Base-by-base conservation (phyloP, 2,797 vertebrate species). In the Synanceia verrucosa region DNA sequence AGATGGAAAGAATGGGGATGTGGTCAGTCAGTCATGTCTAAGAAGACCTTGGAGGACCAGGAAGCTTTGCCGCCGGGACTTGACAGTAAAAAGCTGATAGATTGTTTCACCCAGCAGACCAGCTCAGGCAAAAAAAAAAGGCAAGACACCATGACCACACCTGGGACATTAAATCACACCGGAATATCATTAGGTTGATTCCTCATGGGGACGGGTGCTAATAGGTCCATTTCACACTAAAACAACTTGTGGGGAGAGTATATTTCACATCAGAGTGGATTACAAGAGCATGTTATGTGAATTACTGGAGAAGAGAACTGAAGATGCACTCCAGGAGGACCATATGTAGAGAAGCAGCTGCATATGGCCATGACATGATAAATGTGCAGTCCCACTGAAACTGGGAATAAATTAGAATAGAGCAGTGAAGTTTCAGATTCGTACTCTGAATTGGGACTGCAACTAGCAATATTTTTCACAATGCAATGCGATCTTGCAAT, bases 1-100 rank as follows among this genome's bases (percentile, higher is more conserved):
- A 87, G 91, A 91, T 79, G 86, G 88, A 89, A 86, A 83, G 80
- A 84, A 81, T 70, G 81, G 76, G 83, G 83, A 91, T 86, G 79
- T 89, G 89, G 84, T 87, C 89, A 88, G 86, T 91, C 90, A 91
- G 83, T 92, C 91, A 90, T 92, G 88, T 91, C 91, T 90, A 91
- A 92, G 92, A 89, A 90, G 90, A 90, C 90, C 88, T 92, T 87
- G 87, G 90, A 91, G 87, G 83, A 88, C 76, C 83, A 70, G 65
- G 70, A 74, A 69, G 85, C 78, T 80, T 72, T 53, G 65, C 80
- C 37, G 39, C 77, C 1, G 52, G 78, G 86, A 87, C 75, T 73
- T 83, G 78, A 86, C 85, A 70, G 85, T 61, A 68, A 28, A 51
- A 59, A 77, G 73, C 82, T 86, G 89, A 89, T 87, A 76, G 83